Evolutionary conservation across 1,140 invertebrate species (phyloP).

Genomic region (Latrodectus geometricus): DNA sequence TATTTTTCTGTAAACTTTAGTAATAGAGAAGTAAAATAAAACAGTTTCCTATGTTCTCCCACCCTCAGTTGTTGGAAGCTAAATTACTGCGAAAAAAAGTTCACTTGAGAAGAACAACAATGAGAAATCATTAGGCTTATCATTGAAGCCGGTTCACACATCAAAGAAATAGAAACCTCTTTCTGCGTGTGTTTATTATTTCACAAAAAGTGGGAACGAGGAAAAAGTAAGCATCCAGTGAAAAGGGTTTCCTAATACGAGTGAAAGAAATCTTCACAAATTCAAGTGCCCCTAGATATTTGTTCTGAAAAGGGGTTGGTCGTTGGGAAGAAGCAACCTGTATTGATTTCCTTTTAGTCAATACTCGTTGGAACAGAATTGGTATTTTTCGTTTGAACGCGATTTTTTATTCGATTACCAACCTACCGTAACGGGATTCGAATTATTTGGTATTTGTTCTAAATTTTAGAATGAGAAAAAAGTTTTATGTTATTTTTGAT

Average conservation of each 20-base stretch:
- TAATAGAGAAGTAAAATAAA: too few relatives aligned
- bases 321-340: not conserved
- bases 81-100: too few relatives aligned
- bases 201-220: not conserved
- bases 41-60: too few relatives aligned
- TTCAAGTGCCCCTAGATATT: conserved; percentile 22
- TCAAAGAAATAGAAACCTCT: not conserved
- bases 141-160: not conserved
- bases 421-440: conserved; percentile 36
- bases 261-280: not conserved
- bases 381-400: conserved; percentile 45
- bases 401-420: conserved; percentile 52
- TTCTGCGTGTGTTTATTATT: not conserved
- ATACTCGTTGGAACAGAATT: conserved; percentile 39
- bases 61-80: too few relatives aligned
- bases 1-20: too few relatives aligned
- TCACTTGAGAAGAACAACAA: too few relatives aligned
- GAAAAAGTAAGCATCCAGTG: not conserved
- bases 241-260: not conserved
- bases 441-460: conserved; percentile 40
- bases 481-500: too few relatives aligned
- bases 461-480: conserved; percentile 3
- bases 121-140: not conserved
- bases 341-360: conserved; percentile 52
- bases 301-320: not conserved